Conservation (phyloP, 2,888 invertebrate species). For the Agrotis exclamationis region DNA sequence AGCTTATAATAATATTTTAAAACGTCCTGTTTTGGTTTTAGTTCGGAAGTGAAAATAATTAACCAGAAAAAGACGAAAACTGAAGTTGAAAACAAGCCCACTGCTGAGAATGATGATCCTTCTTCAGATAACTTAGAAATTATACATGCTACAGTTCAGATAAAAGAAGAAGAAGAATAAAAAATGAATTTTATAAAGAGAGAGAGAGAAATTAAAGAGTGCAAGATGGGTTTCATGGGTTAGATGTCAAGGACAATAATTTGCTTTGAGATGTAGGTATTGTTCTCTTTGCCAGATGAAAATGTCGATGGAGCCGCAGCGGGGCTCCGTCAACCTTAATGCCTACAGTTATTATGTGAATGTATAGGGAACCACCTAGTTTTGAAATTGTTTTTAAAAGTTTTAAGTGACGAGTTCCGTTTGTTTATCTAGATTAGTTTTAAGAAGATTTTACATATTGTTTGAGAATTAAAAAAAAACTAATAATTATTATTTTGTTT, state of each 20-base stretch:
- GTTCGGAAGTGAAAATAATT: constrained; percentile 9
- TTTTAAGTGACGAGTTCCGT: too few relatives aligned
- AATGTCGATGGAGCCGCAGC: too few relatives aligned
- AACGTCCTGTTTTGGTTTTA: constrained; percentile 28
- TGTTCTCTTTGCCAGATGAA: too few relatives aligned
- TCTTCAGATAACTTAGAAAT: constrained; percentile 5
- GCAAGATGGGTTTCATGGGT: not conserved
- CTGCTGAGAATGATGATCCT: constrained; percentile 11
- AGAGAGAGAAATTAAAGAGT: not conserved
- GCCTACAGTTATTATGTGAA: too few relatives aligned
- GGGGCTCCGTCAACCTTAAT: too few relatives aligned
- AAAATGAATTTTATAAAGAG: too few relatives aligned
- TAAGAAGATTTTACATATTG: too few relatives aligned
- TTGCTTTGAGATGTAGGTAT: not conserved
- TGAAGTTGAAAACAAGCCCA: not conserved
- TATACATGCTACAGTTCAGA: not conserved
- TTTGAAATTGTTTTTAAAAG: too few relatives aligned
- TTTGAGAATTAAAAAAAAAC: too few relatives aligned
- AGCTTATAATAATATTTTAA: constrained; percentile 10
- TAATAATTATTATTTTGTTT: too few relatives aligned
- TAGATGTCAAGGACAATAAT: constrained; percentile 4
- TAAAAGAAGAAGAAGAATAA: not conserved
- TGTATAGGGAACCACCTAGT: too few relatives aligned
- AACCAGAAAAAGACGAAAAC: constrained; percentile 3
- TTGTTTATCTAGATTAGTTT: too few relatives aligned